Percentiles rank a stretch among this genome's conserved stretches.
Evolutionary conservation across 1,140 invertebrate species (phyloP).

Genomic region (Caenorhabditis briggsae): DNA sequence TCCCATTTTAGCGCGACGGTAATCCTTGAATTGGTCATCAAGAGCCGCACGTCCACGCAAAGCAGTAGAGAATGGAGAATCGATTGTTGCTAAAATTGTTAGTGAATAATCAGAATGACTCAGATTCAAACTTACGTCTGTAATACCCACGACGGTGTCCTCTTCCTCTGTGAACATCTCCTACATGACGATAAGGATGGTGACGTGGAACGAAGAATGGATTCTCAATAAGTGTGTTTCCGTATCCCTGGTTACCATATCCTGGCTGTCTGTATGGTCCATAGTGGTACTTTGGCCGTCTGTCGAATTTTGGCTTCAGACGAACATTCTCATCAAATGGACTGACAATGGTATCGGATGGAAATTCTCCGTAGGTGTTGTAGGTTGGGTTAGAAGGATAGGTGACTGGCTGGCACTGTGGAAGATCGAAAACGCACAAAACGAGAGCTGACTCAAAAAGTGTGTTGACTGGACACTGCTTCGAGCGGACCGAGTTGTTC

Average conservation of each 20-base stretch:
- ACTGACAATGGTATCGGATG: slow-evolving; percentile 12
- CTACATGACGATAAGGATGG: not conserved
- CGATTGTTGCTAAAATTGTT: not conserved
- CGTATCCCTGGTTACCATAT: not conserved
- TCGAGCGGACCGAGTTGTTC: slow-evolving; percentile 4
- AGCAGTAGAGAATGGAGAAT: slow-evolving; percentile 2
- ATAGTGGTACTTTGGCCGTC: not conserved
- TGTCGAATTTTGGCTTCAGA: slow-evolving; percentile 12
- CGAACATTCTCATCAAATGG: slow-evolving; percentile 50
- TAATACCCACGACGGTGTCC: not conserved
- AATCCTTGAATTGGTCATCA: slow-evolving; percentile 30
- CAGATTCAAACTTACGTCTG: slow-evolving; percentile 4
- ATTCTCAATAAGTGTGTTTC: not conserved
- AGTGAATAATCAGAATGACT: not conserved
- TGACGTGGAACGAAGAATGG: slow-evolving; percentile 30
- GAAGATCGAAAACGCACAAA: slow-evolving; percentile 34
- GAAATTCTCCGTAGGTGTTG: not conserved
- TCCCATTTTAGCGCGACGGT: not conserved
- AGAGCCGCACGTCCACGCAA: slow-evolving; percentile 16
- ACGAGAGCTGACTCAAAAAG: slow-evolving; percentile 25
- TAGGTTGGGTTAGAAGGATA: not conserved
- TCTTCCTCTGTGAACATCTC: not conserved
- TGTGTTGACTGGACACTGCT: slow-evolving; percentile 29
- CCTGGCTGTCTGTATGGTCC: not conserved
- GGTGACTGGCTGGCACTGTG: slow-evolving; percentile 15